Base-by-base conservation (phyloP, 2,113 vertebrate species). In the Pungitius pungitius region DNA sequence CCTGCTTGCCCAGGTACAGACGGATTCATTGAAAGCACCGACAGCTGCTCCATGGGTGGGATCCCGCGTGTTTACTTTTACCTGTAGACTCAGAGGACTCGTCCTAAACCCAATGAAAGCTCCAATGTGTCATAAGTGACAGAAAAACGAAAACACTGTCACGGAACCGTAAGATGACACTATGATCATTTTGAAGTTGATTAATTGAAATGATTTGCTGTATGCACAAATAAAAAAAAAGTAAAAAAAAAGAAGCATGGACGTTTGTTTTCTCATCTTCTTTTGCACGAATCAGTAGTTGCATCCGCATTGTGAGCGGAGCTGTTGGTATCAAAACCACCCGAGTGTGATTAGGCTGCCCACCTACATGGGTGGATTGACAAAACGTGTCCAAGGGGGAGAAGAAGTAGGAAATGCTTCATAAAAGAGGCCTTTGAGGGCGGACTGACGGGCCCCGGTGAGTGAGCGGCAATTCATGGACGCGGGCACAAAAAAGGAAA, bases 11-110 rank as follows among this genome's bases (percentile, higher is more conserved):
- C 85, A 87, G 90, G 82, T 85, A 87, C 76, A 74, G 79, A 47
- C 73, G 74, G 78, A 83, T 86, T 85, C 84, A 91, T 63, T 73
- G 73, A 74, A 69, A 65, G 68, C 80, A 75, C 78, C 84, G 85
- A 86, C 90, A 87, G 85, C 86, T 87, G 87, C 90, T 86, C 88
- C 88, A 88, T 92, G 92, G 92, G 90, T 92, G 90, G 92, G 88
- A 90, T 87, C 80, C 60, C 15, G 77, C 3, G 54, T 92, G 87
- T 92, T 91, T 87, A 78, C 88, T 87, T 92, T 90, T 89, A 93
- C 90, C 88, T 92, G 90, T 83, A 72, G 76, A 85, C 87, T 85
- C 83, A 85, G 82, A 86, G 79, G 71, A 88, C 90, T 91, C 76
- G 81, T 74, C 77, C 83, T 73, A 85, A 88, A 90, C 77, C 87